Evolutionary conservation across 2,113 vertebrate genomes (phyloP), one percentile per base, ranked within the genome.

Genomic region (Hirundichthys speculiger): DNA sequence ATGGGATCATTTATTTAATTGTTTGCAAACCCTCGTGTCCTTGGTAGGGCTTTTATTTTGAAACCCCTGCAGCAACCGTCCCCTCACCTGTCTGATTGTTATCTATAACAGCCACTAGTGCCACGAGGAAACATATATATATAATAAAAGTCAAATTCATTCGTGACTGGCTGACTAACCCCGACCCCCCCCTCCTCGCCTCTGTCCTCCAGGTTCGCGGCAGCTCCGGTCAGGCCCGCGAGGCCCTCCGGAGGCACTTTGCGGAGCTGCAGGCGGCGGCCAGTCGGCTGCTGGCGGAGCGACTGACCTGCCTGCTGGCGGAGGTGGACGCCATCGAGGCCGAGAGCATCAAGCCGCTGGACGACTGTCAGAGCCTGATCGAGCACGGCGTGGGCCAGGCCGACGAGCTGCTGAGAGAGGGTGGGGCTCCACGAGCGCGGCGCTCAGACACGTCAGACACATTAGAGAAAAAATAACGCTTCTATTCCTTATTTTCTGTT

Each of bases 341-440:
- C 0, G 65, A 82, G 48, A 90, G 89, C 67, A 52, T 90, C 59
- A 83, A 59, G 16, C 89, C 87, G 4, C 76, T 90, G 18, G 87
- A 89, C 4, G 89, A 89, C 54, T 90, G 89, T 21, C 89, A 89
- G 82, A 87, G 77, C 38, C 83, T 90, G 38, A 89, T 90, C 2
- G 84, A 89, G 67, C 83, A 89, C 2, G 86, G 89, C 0, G 83
- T 90, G 76, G 74, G 84, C n/a, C 89, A 90, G 72, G 89, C 89
- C 0, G 83, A 89, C 47, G 86, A 89, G 71, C 83, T 90, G 73
- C 87, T 90, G 30, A 66, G 84, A 47, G 89, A 90, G 18, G 89
- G 89, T 87, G 43, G 2, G 79, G 39, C n/a, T 19, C 8, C n/a
- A 5, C 13, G 18, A 46, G 41, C 12, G 1, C 16, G 4, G 1